Evolutionary conservation across 2,797 vertebrate species (phyloP).

Genomic region (Mionectes olivaceus): DNA sequence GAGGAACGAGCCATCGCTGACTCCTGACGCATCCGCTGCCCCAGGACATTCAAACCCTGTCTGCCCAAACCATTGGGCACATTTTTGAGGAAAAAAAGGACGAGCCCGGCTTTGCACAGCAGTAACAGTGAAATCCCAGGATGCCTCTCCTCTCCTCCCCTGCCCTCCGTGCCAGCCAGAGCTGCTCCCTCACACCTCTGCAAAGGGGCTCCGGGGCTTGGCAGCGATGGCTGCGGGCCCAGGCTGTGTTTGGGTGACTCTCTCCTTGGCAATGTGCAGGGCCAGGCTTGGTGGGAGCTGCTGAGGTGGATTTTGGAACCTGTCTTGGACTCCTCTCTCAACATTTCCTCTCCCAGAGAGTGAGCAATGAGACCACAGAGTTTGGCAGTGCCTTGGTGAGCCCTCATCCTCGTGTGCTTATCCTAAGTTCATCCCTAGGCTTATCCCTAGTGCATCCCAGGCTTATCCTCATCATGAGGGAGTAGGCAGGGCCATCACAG

Average conservation of each 20-base stretch:
- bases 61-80: neutral
- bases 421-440: neutral
- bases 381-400: neutral
- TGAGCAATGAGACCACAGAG: fast-evolving
- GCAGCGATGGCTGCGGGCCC: neutral
- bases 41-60: neutral
- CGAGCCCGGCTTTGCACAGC: neutral
- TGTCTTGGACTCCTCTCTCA: neutral
- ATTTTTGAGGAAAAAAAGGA: neutral
- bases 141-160: neutral
- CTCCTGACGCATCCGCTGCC: slow-evolving; percentile 45
- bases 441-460: neutral
- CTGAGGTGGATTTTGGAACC: neutral
- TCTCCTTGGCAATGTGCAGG: neutral
- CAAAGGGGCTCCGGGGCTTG: neutral
- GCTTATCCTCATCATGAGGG: neutral
- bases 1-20: neutral
- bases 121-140: neutral
- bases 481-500: neutral
- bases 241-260: neutral
- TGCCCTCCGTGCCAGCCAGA: neutral
- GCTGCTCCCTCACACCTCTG: neutral
- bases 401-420: neutral
- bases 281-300: neutral
- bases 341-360: neutral